Evolutionary conservation across 2,888 invertebrate species (phyloP).

Genomic region (Clostera curtula): DNA sequence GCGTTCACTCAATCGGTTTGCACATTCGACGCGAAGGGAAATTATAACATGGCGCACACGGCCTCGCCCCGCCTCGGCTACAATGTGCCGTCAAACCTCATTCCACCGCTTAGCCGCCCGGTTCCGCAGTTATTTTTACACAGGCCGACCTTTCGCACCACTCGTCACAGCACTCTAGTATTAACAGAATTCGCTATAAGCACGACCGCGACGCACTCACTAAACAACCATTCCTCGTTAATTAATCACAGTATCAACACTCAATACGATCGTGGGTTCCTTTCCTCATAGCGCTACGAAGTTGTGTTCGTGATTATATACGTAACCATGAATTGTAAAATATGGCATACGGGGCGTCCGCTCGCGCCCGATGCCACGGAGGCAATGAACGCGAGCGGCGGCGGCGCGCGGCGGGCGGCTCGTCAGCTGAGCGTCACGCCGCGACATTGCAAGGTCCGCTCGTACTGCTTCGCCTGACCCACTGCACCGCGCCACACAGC

Average conservation of each 20-base stretch:
- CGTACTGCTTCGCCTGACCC: conserved; percentile 64
- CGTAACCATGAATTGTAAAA: conserved; percentile 28
- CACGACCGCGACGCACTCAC: conserved; percentile 61
- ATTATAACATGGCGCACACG: conserved; percentile 72
- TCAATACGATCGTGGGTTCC: conserved; percentile 12
- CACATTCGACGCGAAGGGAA: conserved; percentile 72
- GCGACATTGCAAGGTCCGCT: conserved; percentile 77
- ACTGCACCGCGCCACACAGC: conserved; percentile 46
- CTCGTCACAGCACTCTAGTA: conserved; percentile 67
- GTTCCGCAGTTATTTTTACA: conserved; percentile 76
- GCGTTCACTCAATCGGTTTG: conserved; percentile 61
- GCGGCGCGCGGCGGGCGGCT: conserved; percentile 48
- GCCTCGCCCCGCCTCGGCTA: conserved; percentile 72
- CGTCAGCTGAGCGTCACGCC: conserved; percentile 75
- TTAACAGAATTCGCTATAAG: conserved; percentile 34
- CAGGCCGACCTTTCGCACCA: conserved; percentile 74
- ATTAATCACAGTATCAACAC: conserved; percentile 21
- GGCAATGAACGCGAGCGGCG: conserved; percentile 80
- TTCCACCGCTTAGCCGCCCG: conserved; percentile 71
- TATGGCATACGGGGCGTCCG: conserved; percentile 49
- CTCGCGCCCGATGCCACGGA: conserved; percentile 76
- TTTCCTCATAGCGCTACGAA: conserved; percentile 12
- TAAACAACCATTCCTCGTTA: conserved; percentile 27
- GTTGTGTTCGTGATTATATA: conserved; percentile 16
- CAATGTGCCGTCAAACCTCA: conserved; percentile 74